A percentile compares a stretch with the other conserved stretches of the same genome.
Conservation (phyloP, 2,888 invertebrate species). For the Mylabris sibirica region DNA sequence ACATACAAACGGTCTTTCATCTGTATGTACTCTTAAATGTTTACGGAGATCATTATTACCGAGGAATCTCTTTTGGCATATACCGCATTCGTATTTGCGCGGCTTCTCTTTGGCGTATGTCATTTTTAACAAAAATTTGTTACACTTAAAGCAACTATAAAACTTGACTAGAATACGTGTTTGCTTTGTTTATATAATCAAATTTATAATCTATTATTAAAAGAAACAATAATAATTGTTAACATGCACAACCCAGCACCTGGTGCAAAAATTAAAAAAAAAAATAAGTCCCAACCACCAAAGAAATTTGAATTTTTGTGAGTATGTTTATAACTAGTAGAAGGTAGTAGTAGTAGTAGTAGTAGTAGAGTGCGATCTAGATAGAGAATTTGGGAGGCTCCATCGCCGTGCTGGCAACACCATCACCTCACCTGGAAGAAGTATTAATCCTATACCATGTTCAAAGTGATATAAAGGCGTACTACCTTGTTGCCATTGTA, state of each 20-base stretch:
- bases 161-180: slow-evolving; percentile 47
- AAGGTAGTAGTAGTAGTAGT: slow-evolving; percentile 27
- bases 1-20: slow-evolving; percentile 71
- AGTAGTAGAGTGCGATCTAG: slow-evolving; percentile 40
- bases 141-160: slow-evolving; percentile 34
- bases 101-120: slow-evolving; percentile 51
- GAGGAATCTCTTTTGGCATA: slow-evolving; percentile 71
- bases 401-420: slow-evolving; percentile 46
- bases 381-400: slow-evolving; percentile 40
- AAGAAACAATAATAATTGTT: slow-evolving; percentile 28
- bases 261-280: slow-evolving; percentile 40
- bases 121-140: slow-evolving; percentile 47
- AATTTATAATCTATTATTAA: slow-evolving; percentile 25
- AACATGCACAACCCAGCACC: slow-evolving; percentile 54
- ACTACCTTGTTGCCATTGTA: neutral
- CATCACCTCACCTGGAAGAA: slow-evolving; percentile 52
- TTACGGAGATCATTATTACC: slow-evolving; percentile 72
- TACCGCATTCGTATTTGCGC: slow-evolving; percentile 66
- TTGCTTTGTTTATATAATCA: slow-evolving; percentile 17
- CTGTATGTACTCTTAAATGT: slow-evolving; percentile 72
- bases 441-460: slow-evolving; percentile 45
- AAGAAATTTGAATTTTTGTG: slow-evolving; percentile 37
- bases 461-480: slow-evolving; percentile 7
- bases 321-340: slow-evolving; percentile 30
- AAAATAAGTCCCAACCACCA: slow-evolving; percentile 54